Conservation (phyloP, 2,113 vertebrate genomes). For the Colinus virginianus region DNA sequence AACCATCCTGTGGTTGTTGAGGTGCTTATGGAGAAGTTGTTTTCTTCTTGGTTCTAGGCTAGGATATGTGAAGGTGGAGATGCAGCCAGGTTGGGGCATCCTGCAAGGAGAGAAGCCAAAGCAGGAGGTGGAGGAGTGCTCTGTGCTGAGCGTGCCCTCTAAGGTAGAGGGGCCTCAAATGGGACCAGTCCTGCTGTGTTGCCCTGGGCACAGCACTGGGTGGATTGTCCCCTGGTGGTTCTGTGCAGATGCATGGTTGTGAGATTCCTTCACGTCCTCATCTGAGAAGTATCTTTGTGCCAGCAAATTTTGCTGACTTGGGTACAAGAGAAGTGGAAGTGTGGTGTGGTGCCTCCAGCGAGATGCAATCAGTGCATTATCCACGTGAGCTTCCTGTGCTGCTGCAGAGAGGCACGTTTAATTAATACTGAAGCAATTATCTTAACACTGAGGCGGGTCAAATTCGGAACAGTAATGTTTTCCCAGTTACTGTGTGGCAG, state of each 20-base stretch:
- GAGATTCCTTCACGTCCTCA: not conserved
- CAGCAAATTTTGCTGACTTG: not conserved
- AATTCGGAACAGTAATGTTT: conserved; percentile 68
- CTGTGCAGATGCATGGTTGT: not conserved
- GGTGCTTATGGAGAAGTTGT: not conserved
- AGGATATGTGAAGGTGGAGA: not conserved
- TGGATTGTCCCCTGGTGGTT: not conserved
- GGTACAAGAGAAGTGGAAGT: not conserved
- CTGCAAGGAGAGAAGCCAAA: not conserved
- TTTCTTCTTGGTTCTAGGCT: not conserved
- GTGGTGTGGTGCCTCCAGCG: not conserved
- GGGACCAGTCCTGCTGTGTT: not conserved
- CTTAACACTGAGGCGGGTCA: conserved; percentile 68
- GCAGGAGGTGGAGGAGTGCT: not conserved
- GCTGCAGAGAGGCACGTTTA: conserved; percentile 71
- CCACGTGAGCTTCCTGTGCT: conserved; percentile 53
- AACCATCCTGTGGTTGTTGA: not conserved
- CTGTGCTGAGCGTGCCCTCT: not conserved
- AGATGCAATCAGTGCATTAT: conserved; percentile 16
- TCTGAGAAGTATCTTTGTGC: not conserved
- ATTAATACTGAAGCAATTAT: conserved; percentile 80
- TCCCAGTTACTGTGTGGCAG: conserved; percentile 69
- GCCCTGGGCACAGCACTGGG: not conserved
- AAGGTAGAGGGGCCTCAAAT: not conserved
- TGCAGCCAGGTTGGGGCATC: not conserved